Conservation (phyloP, 2,113 vertebrate genomes). For the Phyllopteryx taeniolatus region DNA sequence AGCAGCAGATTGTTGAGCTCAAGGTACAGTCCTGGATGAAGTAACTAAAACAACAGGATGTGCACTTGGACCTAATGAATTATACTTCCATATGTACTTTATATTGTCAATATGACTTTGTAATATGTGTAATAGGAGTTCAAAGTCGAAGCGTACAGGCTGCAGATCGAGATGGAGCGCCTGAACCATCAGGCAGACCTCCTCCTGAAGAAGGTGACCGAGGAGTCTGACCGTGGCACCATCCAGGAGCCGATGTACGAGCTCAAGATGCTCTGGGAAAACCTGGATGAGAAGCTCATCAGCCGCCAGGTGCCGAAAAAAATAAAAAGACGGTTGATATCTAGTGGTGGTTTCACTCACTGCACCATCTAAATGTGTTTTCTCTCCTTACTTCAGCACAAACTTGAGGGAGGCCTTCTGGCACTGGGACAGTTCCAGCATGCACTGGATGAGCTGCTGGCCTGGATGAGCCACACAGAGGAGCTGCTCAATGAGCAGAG, state of each 20-base stretch:
- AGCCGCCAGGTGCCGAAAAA: constrained; percentile 82
- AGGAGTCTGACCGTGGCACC: constrained; percentile 82
- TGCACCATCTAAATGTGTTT: constrained; percentile 16
- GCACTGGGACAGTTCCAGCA: constrained; percentile 97
- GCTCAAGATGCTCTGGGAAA: constrained; percentile 87
- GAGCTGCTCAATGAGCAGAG: constrained; percentile 90
- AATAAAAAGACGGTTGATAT: constrained; percentile 6
- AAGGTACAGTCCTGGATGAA: constrained; percentile 78
- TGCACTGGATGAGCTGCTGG: constrained; percentile 90
- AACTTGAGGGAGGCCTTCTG: constrained; percentile 91
- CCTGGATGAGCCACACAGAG: constrained; percentile 93
- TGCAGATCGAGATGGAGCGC: constrained; percentile 97
- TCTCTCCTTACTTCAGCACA: constrained; percentile 82
- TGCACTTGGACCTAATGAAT: neutral
- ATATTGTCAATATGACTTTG: constrained; percentile 22
- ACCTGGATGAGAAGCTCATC: constrained; percentile 89
- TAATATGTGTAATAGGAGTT: constrained; percentile 79
- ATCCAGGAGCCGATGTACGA: constrained; percentile 91
- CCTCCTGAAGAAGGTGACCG: constrained; percentile 87
- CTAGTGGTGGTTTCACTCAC: constrained; percentile 12
- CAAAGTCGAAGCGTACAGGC: constrained; percentile 92
- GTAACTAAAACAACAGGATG: neutral
- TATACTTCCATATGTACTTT: neutral
- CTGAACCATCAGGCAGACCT: constrained; percentile 91
- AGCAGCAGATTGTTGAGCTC: constrained; percentile 94